Conservation (phyloP, 2,113 vertebrate genomes). For the Uria lomvia region DNA sequence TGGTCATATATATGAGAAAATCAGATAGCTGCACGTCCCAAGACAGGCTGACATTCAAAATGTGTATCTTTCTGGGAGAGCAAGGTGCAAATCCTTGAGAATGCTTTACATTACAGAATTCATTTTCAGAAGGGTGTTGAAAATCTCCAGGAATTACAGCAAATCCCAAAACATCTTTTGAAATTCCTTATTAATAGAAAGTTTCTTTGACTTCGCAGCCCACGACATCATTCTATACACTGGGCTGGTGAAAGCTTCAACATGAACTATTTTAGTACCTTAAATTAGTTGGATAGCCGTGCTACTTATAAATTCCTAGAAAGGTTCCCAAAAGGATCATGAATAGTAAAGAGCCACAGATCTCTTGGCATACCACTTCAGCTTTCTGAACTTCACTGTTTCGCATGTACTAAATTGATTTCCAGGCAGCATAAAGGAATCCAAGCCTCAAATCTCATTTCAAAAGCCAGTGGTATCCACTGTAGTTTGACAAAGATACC, state of each 20-base stretch:
- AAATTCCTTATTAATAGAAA: constrained; percentile 3
- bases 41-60: not conserved
- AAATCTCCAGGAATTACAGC: constrained; percentile 36
- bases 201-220: not conserved
- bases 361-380: constrained; percentile 25
- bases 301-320: constrained; percentile 56
- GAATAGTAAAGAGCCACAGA: constrained; percentile 40
- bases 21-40: not conserved
- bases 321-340: constrained; percentile 54
- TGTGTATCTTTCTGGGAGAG: not conserved
- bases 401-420: constrained; percentile 19
- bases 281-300: not conserved
- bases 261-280: constrained; percentile 4
- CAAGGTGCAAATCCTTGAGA: constrained; percentile 6
- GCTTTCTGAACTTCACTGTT: not conserved
- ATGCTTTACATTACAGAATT: constrained; percentile 3
- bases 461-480: not conserved
- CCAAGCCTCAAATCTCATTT: constrained; percentile 19
- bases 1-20: not conserved
- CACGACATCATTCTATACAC: not conserved
- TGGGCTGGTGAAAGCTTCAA: constrained; percentile 8
- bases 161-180: constrained; percentile 4
- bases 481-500: constrained; percentile 13
- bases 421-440: constrained; percentile 24
- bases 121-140: not conserved